Evolutionary conservation across 2,888 invertebrate species (phyloP), one percentile per base, ranked within the genome.

Genomic region (Pandemis heparana): DNA sequence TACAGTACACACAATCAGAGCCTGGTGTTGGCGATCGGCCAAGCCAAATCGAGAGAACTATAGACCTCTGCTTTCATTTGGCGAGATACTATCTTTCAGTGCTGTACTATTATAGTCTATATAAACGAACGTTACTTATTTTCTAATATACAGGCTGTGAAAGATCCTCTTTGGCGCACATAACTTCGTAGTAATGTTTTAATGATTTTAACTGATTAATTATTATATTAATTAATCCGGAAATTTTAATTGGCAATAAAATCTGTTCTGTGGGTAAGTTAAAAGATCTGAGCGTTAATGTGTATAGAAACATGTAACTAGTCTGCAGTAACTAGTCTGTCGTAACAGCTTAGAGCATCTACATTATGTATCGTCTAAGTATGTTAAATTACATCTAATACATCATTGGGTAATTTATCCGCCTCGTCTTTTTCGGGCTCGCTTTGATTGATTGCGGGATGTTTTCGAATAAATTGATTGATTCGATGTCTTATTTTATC

Each of bases 1-100:
- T 87, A 87, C 87, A 85, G 89, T 87, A 87, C 84, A 80, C 79
- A 87, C 84, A 90, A 90, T 90, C 90, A 89, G 85, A 82, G 86
- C 84, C 83, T 79, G 72, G 69, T 70, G 75, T 80, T 91, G 91
- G 91, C 86, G 66, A 64, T 39, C 43, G 67, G 87, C 91, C 91
- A 91, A 81, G 81, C 79, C 80, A 82, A 85, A 84, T 83, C 81
- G 80, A 77, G 77, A 76, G 74, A 71, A 75, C 84, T 87, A 86
- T 86, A 85, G 85, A 85, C 83, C 87, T 82, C 84, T 79, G 84
- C 85, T 88, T 88, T 86, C 87, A 89, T 89, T 88, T 87, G 83
- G 85, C 83, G 74, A 80, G 85, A 85, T 85, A 88, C 86, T 84
- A 85, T 86, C 85, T 87, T 77, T 56, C 51, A 39, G 46, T 18